Evolutionary conservation across 2,113 vertebrate species (phyloP).

Genomic region (Sander lucioperca): DNA sequence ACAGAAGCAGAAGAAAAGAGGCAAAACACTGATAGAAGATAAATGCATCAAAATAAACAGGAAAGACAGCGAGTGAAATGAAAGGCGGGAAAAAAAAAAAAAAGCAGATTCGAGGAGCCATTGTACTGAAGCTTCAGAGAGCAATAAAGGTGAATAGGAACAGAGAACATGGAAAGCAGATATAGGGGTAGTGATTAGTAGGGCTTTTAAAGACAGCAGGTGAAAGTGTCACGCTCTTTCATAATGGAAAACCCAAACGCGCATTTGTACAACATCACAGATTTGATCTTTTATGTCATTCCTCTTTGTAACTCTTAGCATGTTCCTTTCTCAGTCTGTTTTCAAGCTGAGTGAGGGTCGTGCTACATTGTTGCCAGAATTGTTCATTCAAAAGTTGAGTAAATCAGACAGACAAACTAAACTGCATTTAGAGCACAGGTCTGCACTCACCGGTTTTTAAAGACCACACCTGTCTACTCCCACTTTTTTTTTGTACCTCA

Average conservation of each 20-base stretch:
- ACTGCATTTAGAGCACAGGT: background rate
- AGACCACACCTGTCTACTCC: background rate
- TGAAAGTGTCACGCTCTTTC: constrained; percentile 41
- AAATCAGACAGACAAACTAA: background rate
- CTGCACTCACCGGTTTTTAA: background rate
- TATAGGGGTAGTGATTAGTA: constrained; percentile 13
- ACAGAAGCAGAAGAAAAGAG: constrained; percentile 11
- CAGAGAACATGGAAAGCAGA: constrained; percentile 36
- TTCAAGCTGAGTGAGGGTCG: background rate
- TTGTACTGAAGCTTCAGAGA: constrained; percentile 46
- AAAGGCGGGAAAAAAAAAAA: constrained; percentile 37
- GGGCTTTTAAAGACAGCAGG: constrained; percentile 50
- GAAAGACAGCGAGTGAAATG: constrained; percentile 4
- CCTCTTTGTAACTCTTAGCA: background rate
- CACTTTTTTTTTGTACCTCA: background rate
- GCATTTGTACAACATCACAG: background rate
- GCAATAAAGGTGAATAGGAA: constrained; percentile 33
- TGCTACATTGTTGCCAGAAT: background rate
- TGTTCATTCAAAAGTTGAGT: background rate
- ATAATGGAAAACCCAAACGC: constrained; percentile 17
- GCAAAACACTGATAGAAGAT: constrained; percentile 1
- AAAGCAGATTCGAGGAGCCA: constrained; percentile 31
- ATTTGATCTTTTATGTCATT: constrained; percentile 13
- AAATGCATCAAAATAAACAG: constrained; percentile 1
- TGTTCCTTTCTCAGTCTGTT: background rate